Evolutionary conservation across 1,140 invertebrate species (phyloP).

Genomic region (Aphidius gifuensis): DNA sequence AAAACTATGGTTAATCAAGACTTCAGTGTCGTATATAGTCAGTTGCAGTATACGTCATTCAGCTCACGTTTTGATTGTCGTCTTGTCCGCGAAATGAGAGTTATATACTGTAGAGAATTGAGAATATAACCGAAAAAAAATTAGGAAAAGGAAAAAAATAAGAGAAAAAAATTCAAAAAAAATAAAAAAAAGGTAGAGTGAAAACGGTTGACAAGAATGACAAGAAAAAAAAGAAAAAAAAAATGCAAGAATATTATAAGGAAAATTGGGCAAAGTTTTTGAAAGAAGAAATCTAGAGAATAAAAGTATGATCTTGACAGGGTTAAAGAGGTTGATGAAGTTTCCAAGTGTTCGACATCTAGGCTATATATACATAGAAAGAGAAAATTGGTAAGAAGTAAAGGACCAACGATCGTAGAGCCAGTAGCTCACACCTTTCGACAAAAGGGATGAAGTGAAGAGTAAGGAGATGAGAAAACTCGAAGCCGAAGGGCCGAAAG

Average conservation of each 20-base stretch:
- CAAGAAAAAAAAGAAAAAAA: not conserved
- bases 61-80: conserved; percentile 17
- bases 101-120: conserved; percentile 1
- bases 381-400: not conserved
- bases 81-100: conserved; percentile 5
- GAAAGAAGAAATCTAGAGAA: not conserved
- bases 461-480: conserved; percentile 8
- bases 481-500: conserved; percentile 34
- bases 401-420: conserved; percentile 5
- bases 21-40: conserved; percentile 3
- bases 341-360: conserved; percentile 28
- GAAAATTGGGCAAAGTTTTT: not conserved
- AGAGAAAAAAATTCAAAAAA: not conserved
- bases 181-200: not conserved
- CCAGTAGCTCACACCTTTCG: not conserved
- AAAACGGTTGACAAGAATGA: conserved; percentile 1
- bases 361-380: too few species aligned
- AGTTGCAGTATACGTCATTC: conserved; percentile 25
- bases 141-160: conserved; percentile 4
- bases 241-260: not conserved
- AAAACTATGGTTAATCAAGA: conserved; percentile 27
- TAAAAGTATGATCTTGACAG: conserved; percentile 17
- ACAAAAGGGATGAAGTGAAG: conserved; percentile 17
- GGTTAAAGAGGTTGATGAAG: conserved; percentile 27
- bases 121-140: conserved; percentile 2